Conservation (phyloP, 2,113 vertebrate genomes). For the Lethenteron camtschaticum region DNA sequence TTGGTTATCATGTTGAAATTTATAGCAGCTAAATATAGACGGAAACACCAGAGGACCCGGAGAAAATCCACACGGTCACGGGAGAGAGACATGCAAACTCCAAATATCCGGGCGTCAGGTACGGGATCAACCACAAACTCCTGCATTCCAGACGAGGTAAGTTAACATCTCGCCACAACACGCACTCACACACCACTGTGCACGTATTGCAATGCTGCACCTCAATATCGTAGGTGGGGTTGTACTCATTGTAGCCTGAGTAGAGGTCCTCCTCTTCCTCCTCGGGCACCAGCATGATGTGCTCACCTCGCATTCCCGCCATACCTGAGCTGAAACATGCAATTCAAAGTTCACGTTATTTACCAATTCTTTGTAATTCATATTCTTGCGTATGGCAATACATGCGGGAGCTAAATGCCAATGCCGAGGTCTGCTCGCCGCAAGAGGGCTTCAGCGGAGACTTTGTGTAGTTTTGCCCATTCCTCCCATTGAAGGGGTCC, state of each 20-base stretch:
- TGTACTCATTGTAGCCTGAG: slow-evolving; percentile 90
- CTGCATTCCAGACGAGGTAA: no score
- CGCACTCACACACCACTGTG: no score
- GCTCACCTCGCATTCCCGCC: slow-evolving; percentile 44
- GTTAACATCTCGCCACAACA: no score
- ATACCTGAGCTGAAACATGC: slow-evolving; percentile 8
- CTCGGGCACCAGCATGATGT: slow-evolving; percentile 41
- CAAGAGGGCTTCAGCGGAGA: neutral
- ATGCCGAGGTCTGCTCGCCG: neutral
- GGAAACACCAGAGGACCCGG: no score
- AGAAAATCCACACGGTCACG: no score
- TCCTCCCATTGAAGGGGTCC: no score
- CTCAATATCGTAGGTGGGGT: slow-evolving; percentile 70
- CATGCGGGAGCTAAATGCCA: no score
- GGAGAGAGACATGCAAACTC: no score
- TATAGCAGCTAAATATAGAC: no score
- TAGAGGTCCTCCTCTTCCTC: slow-evolving; percentile 76
- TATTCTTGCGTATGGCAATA: slow-evolving; percentile 8
- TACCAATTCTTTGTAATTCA: neutral
- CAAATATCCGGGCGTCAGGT: no score
- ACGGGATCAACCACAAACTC: no score
- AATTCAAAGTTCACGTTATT: slow-evolving; percentile 9
- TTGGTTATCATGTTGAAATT: no score
- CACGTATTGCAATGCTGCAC: slow-evolving; percentile 20
- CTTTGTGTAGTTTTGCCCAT: neutral